A percentile compares a stretch with the other conserved stretches of the same genome.
Conservation (phyloP, 1,140 invertebrate species). For the Aphelenchoides fujianensis region DNA sequence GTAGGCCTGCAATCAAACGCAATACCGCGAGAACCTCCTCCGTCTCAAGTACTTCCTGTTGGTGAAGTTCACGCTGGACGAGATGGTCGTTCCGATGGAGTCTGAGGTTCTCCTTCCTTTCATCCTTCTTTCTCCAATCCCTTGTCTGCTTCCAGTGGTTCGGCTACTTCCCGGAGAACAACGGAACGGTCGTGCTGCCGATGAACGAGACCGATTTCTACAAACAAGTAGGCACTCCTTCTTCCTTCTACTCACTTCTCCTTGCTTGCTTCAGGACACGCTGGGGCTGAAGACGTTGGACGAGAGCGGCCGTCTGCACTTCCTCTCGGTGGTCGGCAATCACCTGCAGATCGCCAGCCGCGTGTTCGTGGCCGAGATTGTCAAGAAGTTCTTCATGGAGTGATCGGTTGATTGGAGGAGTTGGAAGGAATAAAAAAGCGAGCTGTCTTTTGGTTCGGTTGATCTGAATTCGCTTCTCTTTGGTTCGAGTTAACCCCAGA, state of each 20-base stretch:
- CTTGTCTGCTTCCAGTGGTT: too few species aligned
- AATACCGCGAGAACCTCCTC: conserved; percentile 73
- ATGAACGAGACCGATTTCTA: conserved; percentile 59
- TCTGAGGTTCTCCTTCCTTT: too few species aligned
- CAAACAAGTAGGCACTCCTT: conserved; percentile 52
- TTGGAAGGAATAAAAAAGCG: too few species aligned
- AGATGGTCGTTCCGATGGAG: conserved; percentile 84
- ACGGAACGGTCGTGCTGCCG: conserved; percentile 35
- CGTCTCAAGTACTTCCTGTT: conserved; percentile 82
- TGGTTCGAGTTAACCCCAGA: too few species aligned
- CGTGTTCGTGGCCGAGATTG: conserved; percentile 82
- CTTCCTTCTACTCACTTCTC: too few species aligned
- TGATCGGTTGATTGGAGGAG: too few species aligned
- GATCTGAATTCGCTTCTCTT: too few species aligned
- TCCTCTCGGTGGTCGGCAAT: conserved; percentile 75
- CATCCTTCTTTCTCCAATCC: too few species aligned
- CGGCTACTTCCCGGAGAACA: conserved; percentile 77
- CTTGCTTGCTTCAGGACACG: conserved; percentile 70
- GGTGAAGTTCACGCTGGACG: conserved; percentile 85
- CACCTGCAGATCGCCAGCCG: conserved; percentile 79
- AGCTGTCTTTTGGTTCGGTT: too few species aligned
- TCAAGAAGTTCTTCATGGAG: conserved; percentile 70
- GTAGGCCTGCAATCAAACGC: conserved; percentile 64
- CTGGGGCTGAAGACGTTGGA: conserved; percentile 79
- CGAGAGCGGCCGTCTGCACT: conserved; percentile 73